Evolutionary conservation across 2,888 invertebrate species (phyloP).

Genomic region (Chesias legatella): DNA sequence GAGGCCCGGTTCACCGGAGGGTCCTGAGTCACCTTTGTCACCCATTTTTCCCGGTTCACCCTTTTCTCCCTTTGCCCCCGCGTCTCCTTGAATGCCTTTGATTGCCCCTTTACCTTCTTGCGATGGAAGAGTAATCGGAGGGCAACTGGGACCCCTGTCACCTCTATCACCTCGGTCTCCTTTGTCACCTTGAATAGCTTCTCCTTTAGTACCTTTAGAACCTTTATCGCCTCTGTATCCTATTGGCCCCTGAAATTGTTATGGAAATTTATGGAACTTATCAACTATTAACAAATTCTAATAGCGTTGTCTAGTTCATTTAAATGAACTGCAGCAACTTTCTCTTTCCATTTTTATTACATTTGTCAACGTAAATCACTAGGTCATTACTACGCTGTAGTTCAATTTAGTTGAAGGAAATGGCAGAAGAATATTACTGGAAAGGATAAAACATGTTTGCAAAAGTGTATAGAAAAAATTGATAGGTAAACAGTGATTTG

Average conservation of each 20-base stretch:
- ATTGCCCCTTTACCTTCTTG: constrained; percentile 62
- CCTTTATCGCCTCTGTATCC: constrained; percentile 87
- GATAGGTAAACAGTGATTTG: too few relatives aligned
- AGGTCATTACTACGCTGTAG: too few relatives aligned
- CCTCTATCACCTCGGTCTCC: constrained; percentile 82
- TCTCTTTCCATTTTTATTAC: too few relatives aligned
- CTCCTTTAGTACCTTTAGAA: constrained; percentile 81
- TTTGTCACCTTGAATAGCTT: constrained; percentile 75
- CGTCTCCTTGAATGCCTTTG: constrained; percentile 68
- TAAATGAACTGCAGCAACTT: too few relatives aligned
- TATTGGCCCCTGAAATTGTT: constrained; percentile 78
- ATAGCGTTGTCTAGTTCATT: too few relatives aligned
- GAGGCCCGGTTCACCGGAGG: constrained; percentile 85
- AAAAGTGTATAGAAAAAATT: too few relatives aligned
- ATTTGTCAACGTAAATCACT: too few relatives aligned
- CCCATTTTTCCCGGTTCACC: constrained; percentile 83
- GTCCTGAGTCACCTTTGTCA: constrained; percentile 85
- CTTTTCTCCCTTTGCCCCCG: constrained; percentile 81
- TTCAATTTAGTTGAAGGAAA: too few relatives aligned
- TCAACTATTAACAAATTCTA: too few relatives aligned
- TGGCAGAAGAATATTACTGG: too few relatives aligned
- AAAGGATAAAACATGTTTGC: too few relatives aligned
- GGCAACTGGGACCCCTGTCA: constrained; percentile 70
- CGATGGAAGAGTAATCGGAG: constrained; percentile 41
- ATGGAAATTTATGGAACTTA: too few relatives aligned